Base-by-base conservation (phyloP, 2,797 vertebrate genomes). In the Brotula barbata region DNA sequence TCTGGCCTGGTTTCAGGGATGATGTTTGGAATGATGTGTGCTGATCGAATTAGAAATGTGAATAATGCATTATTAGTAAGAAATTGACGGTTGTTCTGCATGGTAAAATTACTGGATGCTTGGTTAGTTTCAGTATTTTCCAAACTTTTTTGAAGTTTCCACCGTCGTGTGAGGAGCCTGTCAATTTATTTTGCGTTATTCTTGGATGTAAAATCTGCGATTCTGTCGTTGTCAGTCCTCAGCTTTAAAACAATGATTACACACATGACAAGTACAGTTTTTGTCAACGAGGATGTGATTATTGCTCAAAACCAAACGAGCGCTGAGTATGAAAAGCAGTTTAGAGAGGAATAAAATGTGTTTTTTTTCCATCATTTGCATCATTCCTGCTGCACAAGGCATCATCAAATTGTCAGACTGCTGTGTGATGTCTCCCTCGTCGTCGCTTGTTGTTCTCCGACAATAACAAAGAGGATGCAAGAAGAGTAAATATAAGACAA, bases 361-460 rank as follows among this genome's bases (percentile, higher is more conserved):
- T 37, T 15, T 37, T n/a, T n/a, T n/a, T n/a, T n/a, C n/a, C n/a
- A n/a, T 37, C 49, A 1, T 61, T 42, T 2, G 16, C 1, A 44
- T 40, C 31, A 7, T 65, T 19, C n/a, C n/a, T 9, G 14, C 8
- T 55, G 49, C 45, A 19, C 8, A 22, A 71, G 48, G 66, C 55
- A 56, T 56, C 31, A n/a, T 14, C 2, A 6, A 56, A 44, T 22
- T 53, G 56, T 48, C n/a, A 21, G 43, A 55, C 8, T 49, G 14
- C 33, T 47, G 20, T 34, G 31, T 31, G 2, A 19, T 34, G 13
- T 1, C 9, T 44, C n/a, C 5, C 40, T 43, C 15, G 7, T 16
- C 21, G n/a, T 14, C 21, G 42, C 19, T 31, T 37, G n/a, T 14
- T 19, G 42, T 16, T 31, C 31, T 22, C 12, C 28, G n/a, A 58